These are phyloP conservation scores for Eidolon dupreanum DNA, from an alignment of 2,797 vertebrate species.

Conservation along the genomic window DNA sequence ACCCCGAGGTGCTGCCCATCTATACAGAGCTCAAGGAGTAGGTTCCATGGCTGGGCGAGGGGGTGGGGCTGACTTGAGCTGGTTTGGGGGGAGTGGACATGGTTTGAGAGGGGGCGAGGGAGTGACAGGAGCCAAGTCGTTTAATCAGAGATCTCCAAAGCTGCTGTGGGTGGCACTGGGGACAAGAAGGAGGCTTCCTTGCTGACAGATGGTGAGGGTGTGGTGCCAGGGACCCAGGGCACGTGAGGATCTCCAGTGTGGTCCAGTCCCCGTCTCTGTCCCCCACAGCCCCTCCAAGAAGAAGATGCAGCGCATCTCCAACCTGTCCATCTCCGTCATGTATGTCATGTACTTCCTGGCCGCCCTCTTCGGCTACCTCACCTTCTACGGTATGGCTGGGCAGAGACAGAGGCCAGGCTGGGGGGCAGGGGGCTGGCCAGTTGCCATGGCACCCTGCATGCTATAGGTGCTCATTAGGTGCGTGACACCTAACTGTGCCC, in stretches of 20 bases:
- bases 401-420: constrained; percentile 21
- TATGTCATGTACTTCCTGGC: constrained; percentile 98
- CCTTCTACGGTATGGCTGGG: constrained; percentile 93
- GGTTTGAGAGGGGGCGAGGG: background rate
- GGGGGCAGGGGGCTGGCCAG: constrained; percentile 13
- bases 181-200: background rate
- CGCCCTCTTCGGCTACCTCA: constrained; percentile 98
- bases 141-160: background rate
- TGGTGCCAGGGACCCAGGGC: background rate
- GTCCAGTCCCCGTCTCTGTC: background rate
- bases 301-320: constrained; percentile 97
- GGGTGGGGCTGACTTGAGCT: rapidly evolving
- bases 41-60: constrained; percentile 80
- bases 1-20: constrained; percentile 93
- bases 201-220: background rate
- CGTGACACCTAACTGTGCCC: background rate
- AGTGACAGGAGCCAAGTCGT: background rate
- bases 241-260: background rate
- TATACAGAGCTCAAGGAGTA: constrained; percentile 99
- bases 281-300: constrained; percentile 92
- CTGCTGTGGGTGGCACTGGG: background rate
- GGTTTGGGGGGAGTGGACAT: rapidly evolving
- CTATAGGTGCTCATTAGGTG: background rate
- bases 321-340: constrained; percentile 97
- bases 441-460: background rate